Conservation (phyloP, 2,113 vertebrate species). For the Antennarius striatus region DNA sequence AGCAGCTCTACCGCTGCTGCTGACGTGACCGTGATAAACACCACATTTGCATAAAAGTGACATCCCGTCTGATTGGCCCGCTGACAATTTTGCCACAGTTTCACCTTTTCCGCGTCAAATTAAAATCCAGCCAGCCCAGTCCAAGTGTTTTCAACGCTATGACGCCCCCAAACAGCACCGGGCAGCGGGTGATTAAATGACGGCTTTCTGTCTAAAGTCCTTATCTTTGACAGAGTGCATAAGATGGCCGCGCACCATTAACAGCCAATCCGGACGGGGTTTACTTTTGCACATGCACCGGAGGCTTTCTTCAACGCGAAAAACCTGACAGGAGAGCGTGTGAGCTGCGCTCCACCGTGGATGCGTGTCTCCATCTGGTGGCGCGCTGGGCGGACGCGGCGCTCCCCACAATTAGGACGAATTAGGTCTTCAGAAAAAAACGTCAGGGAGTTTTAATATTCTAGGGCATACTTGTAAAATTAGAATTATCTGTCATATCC, state of each 20-base stretch:
- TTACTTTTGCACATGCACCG: constrained; percentile 70
- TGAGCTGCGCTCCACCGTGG: constrained; percentile 10
- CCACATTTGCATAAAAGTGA: constrained; percentile 78
- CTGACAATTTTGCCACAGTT: constrained; percentile 21
- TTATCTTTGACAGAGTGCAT: constrained; percentile 65
- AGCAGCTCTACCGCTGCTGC: constrained; percentile 74
- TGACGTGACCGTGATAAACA: constrained; percentile 79
- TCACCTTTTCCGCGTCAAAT: neutral
- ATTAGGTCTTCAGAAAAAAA: no score
- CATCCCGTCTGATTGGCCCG: constrained; percentile 74
- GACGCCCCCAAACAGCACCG: neutral
- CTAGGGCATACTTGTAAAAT: no score
- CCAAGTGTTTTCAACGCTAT: neutral
- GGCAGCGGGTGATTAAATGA: constrained; percentile 11
- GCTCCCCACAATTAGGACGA: no score
- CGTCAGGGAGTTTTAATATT: no score
- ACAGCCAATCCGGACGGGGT: constrained; percentile 76
- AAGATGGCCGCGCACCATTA: constrained; percentile 80
- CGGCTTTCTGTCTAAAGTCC: constrained; percentile 25
- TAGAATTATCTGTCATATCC: no score
- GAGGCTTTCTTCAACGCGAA: constrained; percentile 36
- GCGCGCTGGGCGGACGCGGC: neutral
- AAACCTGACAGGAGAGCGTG: constrained; percentile 40
- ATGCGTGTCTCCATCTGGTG: constrained; percentile 63
- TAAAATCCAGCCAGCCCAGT: neutral